Percentiles rank a stretch among this genome's conserved stretches.
These are phyloP conservation scores for Athalia circularis DNA, from an alignment of 2,888 invertebrate species.

Conservation along the genomic window DNA sequence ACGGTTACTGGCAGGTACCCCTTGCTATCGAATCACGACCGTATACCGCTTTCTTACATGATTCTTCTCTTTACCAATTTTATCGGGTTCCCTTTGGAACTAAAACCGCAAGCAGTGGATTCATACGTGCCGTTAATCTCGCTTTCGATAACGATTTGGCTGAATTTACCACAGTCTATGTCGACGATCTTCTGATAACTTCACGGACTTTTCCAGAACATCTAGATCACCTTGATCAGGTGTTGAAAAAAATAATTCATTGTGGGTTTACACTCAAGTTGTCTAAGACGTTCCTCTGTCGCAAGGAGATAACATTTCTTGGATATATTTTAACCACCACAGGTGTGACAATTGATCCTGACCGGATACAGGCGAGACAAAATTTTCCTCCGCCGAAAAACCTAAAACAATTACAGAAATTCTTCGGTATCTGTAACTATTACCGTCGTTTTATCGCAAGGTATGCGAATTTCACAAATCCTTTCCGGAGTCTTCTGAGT, in stretches of 20 bases:
- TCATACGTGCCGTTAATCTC: background rate
- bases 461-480: too few species aligned
- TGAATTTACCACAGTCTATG: conserved; percentile 1
- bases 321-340: conserved; percentile 15
- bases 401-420: conserved; percentile 54
- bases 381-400: conserved; percentile 56
- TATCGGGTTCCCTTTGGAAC: background rate
- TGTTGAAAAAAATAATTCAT: conserved; percentile 51
- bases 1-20: background rate
- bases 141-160: conserved; percentile 36
- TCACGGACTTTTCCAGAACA: conserved; percentile 39
- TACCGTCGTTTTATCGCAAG: conserved; percentile 39
- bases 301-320: conserved; percentile 35
- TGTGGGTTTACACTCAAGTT: conserved; percentile 56
- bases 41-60: background rate
- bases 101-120: background rate
- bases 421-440: conserved; percentile 48
- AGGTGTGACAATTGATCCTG: conserved; percentile 45
- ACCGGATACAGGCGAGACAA: conserved; percentile 52
- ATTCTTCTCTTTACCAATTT: background rate
- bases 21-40: background rate
- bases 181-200: conserved; percentile 38
- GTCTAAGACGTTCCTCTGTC: conserved; percentile 56
- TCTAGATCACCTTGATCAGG: conserved; percentile 48
- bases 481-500: too few species aligned